A percentile compares a stretch with the other conserved stretches of the same genome.
Evolutionary conservation across 1,140 invertebrate species (phyloP).

Genomic region (Plutomurus gul): DNA sequence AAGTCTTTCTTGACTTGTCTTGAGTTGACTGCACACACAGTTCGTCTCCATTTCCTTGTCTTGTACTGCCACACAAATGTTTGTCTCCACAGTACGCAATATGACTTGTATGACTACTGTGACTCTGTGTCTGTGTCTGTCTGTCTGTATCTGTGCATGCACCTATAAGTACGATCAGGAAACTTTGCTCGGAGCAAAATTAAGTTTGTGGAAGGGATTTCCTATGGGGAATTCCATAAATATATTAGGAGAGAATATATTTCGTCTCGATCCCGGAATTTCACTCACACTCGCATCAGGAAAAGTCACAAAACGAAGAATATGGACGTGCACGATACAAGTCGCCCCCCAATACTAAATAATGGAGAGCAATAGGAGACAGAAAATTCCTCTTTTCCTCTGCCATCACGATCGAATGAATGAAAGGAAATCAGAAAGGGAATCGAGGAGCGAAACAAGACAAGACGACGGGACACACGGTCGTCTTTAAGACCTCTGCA

Average conservation of each 20-base stretch:
- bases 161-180: too few species aligned
- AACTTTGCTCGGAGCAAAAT: conserved; percentile 49
- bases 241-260: conserved; percentile 38
- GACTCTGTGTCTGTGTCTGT: conserved; percentile 22
- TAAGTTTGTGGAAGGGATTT: conserved; percentile 47
- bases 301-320: neutral
- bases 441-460: too few species aligned
- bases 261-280: conserved; percentile 5
- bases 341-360: neutral
- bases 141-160: too few species aligned
- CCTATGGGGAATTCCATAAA: conserved; percentile 49
- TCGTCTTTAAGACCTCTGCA: too few species aligned
- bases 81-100: too few species aligned
- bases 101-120: too few species aligned
- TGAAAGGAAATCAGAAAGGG: too few species aligned
- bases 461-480: too few species aligned
- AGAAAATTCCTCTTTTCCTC: neutral
- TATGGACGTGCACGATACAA: too few species aligned
- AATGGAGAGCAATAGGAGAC: neutral
- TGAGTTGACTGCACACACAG: too few species aligned
- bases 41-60: too few species aligned
- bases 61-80: too few species aligned
- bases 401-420: neutral
- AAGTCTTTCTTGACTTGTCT: neutral
- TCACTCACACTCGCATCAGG: neutral